phyloP scores from a whole-genome alignment of 1,140 invertebrate genomes.

The Macrostomum lignano region DNA sequence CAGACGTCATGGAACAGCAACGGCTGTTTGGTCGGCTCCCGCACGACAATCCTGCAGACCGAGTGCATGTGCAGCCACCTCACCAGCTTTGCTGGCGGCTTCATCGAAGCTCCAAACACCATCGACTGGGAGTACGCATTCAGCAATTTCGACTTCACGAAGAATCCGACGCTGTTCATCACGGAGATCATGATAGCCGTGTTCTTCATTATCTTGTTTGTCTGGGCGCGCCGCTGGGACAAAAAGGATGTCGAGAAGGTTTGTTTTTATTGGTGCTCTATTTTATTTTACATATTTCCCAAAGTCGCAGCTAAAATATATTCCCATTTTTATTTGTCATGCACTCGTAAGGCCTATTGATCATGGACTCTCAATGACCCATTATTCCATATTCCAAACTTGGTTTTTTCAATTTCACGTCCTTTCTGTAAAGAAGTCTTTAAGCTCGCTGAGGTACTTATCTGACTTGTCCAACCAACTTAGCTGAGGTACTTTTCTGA shows the following conservation, averaged over 20 bases:
- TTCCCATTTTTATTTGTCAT: too few relatives aligned
- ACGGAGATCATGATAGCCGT: constrained; percentile 28
- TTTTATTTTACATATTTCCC: too few relatives aligned
- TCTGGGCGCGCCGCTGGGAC: constrained; percentile 15
- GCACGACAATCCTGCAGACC: constrained; percentile 9
- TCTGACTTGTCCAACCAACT: too few relatives aligned
- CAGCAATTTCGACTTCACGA: constrained; percentile 28
- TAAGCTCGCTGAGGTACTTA: too few relatives aligned
- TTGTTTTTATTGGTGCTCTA: too few relatives aligned
- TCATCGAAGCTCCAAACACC: constrained; percentile 22
- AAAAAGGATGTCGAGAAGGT: constrained; percentile 4
- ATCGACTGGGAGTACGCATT: constrained; percentile 27
- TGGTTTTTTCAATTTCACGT: too few relatives aligned
- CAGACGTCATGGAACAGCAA: background rate
- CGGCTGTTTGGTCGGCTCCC: constrained; percentile 1
- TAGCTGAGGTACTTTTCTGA: too few relatives aligned
- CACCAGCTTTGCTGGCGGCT: constrained; percentile 24
- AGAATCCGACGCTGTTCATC: constrained; percentile 33
- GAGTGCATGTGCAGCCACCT: constrained; percentile 21
- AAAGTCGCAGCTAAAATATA: too few relatives aligned
- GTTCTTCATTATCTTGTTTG: constrained; percentile 26
- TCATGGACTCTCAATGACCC: too few relatives aligned
- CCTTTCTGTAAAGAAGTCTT: too few relatives aligned
- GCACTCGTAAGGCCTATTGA: too few relatives aligned
- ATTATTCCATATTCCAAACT: too few relatives aligned